Conservation (phyloP, 2,888 invertebrate genomes). For the Andrena flavipes region DNA sequence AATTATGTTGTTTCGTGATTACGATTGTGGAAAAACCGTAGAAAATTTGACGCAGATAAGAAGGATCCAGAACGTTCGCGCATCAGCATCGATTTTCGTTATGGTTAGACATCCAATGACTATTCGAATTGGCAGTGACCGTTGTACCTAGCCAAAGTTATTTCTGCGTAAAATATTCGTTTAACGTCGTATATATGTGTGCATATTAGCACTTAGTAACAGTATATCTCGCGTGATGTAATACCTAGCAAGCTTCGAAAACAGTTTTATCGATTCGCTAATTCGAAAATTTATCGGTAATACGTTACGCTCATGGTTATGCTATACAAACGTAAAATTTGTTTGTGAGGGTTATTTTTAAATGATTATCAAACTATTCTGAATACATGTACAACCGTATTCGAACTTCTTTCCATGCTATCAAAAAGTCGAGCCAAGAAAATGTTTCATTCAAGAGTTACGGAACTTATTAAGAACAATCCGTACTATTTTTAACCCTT, state of each 20-base stretch:
- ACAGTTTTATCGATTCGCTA: conserved; percentile 5
- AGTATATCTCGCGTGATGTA: conserved; percentile 28
- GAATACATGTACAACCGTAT: background rate
- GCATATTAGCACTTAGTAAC: conserved; percentile 5
- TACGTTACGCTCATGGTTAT: background rate
- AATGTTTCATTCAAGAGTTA: background rate
- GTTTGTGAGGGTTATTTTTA: conserved; percentile 17
- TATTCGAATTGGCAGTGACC: conserved; percentile 5
- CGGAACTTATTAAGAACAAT: background rate
- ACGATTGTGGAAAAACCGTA: background rate
- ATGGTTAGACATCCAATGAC: background rate
- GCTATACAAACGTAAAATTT: background rate
- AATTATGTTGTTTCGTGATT: background rate
- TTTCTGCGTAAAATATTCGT: conserved; percentile 22
- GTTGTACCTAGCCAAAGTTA: background rate
- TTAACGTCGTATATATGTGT: background rate
- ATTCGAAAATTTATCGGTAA: conserved; percentile 8
- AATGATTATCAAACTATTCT: conserved; percentile 7
- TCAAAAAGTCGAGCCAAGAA: background rate
- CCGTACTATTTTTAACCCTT: background rate
- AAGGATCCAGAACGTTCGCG: background rate
- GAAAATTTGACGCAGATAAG: background rate
- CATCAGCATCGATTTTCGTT: conserved; percentile 7
- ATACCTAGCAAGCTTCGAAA: conserved; percentile 2
- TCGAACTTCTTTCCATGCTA: background rate